Conservation (phyloP, 2,113 vertebrate species). For the Phyllostomus discolor region DNA sequence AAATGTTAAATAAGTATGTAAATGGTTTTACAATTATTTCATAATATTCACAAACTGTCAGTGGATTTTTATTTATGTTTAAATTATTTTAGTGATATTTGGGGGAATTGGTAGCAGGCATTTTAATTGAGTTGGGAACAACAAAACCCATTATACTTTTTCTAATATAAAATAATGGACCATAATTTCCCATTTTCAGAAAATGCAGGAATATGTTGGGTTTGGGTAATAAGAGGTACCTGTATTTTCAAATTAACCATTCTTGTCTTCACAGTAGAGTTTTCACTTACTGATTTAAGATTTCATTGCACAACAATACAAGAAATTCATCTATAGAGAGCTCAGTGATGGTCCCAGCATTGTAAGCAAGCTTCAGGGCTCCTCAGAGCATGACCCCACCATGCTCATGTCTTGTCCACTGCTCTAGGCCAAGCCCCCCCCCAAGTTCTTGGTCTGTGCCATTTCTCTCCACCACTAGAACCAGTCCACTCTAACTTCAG, state of each 20-base stretch:
- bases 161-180: background rate
- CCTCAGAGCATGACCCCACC: fast-evolving
- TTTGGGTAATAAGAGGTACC: background rate
- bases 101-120: too few species aligned
- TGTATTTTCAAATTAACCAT: background rate
- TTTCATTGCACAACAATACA: background rate
- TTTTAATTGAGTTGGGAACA: background rate
- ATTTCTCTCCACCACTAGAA: too few species aligned
- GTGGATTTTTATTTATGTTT: background rate
- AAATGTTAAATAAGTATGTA: background rate
- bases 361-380: background rate
- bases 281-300: background rate
- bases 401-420: fast-evolving
- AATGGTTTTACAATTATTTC: background rate
- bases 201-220: background rate
- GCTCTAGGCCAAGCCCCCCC: fast-evolving
- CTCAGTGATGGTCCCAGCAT: fast-evolving
- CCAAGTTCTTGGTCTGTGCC: too few species aligned
- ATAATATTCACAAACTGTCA: background rate
- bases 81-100: background rate
- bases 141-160: background rate
- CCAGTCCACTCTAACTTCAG: too few species aligned
- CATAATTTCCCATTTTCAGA: background rate
- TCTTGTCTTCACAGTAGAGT: background rate
- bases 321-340: background rate